A percentile compares a stretch with the other conserved stretches of the same genome.
phyloP scores from a whole-genome alignment of 2,888 invertebrate genomes.

The Amiota communis region DNA sequence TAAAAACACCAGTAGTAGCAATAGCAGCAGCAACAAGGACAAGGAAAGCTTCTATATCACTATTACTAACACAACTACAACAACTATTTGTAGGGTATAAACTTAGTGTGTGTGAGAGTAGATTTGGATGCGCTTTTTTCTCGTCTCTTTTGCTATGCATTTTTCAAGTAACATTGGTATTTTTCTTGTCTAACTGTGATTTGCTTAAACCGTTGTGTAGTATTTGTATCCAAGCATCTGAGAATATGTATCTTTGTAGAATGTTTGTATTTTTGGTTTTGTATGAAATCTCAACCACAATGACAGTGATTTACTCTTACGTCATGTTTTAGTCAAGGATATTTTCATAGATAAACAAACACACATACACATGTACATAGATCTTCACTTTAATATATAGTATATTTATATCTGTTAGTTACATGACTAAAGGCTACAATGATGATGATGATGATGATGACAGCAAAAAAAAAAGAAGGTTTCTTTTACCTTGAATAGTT shows the following conservation, averaged over 20 bases:
- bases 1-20: constrained; percentile 32
- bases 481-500: too few species aligned
- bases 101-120: background rate
- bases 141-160: background rate
- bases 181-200: constrained; percentile 18
- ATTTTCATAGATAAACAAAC: constrained; percentile 9
- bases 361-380: too few species aligned
- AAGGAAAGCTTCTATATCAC: background rate
- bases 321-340: constrained; percentile 26
- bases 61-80: too few species aligned
- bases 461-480: constrained; percentile 30
- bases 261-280: constrained; percentile 9
- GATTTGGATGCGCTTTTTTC: background rate
- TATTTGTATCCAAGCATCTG: background rate
- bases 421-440: background rate
- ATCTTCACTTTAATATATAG: too few species aligned
- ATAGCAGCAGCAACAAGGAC: constrained; percentile 39
- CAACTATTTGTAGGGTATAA: background rate
- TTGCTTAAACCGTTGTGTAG: background rate
- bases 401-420: background rate
- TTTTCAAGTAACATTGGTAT: background rate
- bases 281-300: constrained; percentile 52
- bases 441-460: constrained; percentile 31
- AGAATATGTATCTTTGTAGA: background rate
- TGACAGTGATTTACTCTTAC: constrained; percentile 65